Percentiles rank a stretch among this genome's conserved stretches.
phyloP scores from a whole-genome alignment of 2,797 vertebrate species.

The Muraenolepis orangiensis region DNA sequence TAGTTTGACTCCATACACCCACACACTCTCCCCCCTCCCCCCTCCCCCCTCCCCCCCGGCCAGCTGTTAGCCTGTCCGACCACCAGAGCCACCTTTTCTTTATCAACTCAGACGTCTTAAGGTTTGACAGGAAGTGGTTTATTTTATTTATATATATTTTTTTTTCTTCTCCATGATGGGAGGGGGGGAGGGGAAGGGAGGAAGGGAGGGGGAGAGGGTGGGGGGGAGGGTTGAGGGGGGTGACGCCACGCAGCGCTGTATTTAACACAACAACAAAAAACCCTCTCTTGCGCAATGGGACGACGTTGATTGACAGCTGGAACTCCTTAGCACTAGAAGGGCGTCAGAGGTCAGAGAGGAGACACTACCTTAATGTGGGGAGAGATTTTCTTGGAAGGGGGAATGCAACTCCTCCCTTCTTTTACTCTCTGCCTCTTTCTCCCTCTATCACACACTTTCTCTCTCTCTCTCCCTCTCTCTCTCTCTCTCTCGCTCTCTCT shows the following conservation, averaged over 20 bases:
- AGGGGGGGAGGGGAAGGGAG: too few species aligned
- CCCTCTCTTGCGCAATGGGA: too few species aligned
- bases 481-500: too few species aligned
- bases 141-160: too few species aligned
- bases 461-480: too few species aligned
- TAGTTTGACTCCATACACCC: not conserved
- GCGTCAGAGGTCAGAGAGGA: conserved; percentile 48
- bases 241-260: too few species aligned
- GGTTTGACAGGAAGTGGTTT: not conserved
- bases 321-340: conserved; percentile 61
- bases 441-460: conserved; percentile 12
- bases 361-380: conserved; percentile 54
- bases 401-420: conserved; percentile 26
- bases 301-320: conserved; percentile 67
- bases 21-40: not conserved
- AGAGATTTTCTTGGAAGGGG: conserved; percentile 31
- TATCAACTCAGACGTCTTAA: not conserved
- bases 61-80: not conserved
- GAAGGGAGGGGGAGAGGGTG: too few species aligned
- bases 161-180: too few species aligned
- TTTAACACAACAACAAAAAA: too few species aligned
- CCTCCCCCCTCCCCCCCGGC: not conserved
- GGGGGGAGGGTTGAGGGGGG: too few species aligned
- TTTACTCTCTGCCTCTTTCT: conserved; percentile 9
- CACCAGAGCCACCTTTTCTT: not conserved